Percentiles rank a stretch among this genome's conserved stretches.
Evolutionary conservation across 2,888 invertebrate species (phyloP).

Genomic region (Ethmia dodecea): DNA sequence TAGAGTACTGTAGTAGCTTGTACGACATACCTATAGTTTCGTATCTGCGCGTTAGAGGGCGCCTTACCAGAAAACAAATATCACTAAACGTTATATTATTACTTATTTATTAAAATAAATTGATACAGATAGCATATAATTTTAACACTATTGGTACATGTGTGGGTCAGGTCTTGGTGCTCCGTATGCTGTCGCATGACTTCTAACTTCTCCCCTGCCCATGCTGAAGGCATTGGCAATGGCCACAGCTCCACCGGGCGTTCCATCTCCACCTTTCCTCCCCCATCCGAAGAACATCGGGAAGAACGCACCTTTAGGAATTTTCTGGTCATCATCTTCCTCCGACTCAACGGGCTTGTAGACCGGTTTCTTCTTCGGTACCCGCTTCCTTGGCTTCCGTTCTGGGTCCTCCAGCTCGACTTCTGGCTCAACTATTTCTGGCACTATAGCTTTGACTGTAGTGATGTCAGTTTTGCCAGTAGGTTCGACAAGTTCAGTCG

Average conservation of each 20-base stretch:
- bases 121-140: too few species aligned
- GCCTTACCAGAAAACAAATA: too few species aligned
- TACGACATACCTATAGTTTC: too few species aligned
- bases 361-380: slow-evolving; percentile 56
- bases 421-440: slow-evolving; percentile 56
- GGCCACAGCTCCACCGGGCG: slow-evolving; percentile 80
- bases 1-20: too few species aligned
- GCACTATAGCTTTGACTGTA: slow-evolving; percentile 40
- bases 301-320: slow-evolving; percentile 79
- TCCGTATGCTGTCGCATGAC: slow-evolving; percentile 84
- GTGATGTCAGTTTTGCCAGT: slow-evolving; percentile 53
- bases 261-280: slow-evolving; percentile 53
- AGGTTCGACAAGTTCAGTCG: slow-evolving; percentile 46
- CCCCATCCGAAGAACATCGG: slow-evolving; percentile 80
- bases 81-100: too few species aligned
- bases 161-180: slow-evolving; percentile 67
- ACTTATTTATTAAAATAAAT: too few species aligned
- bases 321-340: slow-evolving; percentile 64
- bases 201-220: slow-evolving; percentile 83
- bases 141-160: slow-evolving; percentile 27
- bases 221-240: slow-evolving; percentile 86
- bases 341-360: slow-evolving; percentile 61
- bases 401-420: slow-evolving; percentile 49
- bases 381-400: slow-evolving; percentile 47
- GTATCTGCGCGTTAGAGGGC: too few species aligned